A percentile compares a stretch with the other conserved stretches of the same genome.
phyloP scores from a whole-genome alignment of 2,888 invertebrate species.

The Callyntrura guangdongensis region DNA sequence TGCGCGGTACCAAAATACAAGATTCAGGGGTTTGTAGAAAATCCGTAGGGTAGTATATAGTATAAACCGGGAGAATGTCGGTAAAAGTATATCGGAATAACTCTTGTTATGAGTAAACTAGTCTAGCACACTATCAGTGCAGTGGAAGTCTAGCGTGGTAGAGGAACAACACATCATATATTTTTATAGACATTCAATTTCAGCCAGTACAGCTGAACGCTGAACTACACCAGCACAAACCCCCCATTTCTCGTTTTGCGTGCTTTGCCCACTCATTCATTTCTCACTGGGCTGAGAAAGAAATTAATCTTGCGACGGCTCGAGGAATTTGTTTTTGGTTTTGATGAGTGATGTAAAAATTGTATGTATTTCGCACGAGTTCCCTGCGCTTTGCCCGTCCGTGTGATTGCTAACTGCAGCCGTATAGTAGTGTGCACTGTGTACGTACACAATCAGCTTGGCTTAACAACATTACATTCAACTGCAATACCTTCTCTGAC shows the following conservation, averaged over 20 bases:
- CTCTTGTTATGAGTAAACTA: not conserved
- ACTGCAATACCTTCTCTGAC: too few relatives aligned
- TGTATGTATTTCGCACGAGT: slow-evolving; percentile 74
- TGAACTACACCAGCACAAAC: slow-evolving; percentile 40
- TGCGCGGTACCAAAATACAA: not conserved
- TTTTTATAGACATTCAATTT: slow-evolving; percentile 28
- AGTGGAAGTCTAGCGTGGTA: not conserved
- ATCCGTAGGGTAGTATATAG: not conserved
- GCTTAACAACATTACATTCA: too few relatives aligned
- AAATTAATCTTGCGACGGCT: slow-evolving; percentile 76
- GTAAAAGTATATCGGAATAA: not conserved
- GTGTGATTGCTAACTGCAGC: slow-evolving; percentile 24
- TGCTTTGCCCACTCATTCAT: slow-evolving; percentile 55
- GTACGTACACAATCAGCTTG: not conserved
- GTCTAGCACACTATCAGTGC: slow-evolving; percentile 15
- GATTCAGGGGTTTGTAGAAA: not conserved
- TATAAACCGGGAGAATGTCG: not conserved
- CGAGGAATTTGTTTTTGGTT: slow-evolving; percentile 75
- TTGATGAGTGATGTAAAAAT: slow-evolving; percentile 78
- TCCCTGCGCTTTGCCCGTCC: slow-evolving; percentile 12
- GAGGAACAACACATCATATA: slow-evolving; percentile 43
- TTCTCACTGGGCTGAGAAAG: slow-evolving; percentile 72
- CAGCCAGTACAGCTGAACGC: slow-evolving; percentile 38
- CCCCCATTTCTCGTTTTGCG: slow-evolving; percentile 65
- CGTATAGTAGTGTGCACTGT: not conserved